Evolutionary conservation across 2,888 invertebrate species (phyloP), one percentile per base, ranked within the genome.

Genomic region (Parapristionchus giblindavisi): DNA sequence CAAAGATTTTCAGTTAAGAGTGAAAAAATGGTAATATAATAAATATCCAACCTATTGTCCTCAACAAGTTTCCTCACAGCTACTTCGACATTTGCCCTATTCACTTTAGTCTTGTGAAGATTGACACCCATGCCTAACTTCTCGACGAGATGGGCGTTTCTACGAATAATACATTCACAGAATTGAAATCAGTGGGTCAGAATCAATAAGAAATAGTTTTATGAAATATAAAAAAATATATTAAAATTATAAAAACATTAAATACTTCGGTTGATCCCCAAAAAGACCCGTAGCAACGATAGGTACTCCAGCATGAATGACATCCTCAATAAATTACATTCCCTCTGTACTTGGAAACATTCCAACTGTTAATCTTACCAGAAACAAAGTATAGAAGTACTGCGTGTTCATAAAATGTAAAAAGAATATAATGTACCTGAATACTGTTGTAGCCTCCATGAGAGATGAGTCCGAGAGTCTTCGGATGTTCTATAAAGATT

Each of bases 71-170:
- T 71, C n/a, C 70, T 54, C 3, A 71, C 8, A 2, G 54, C 56
- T 2, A 21, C 27, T 17, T n/a, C n/a, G 27, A 71, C n/a, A n/a
- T 36, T 40, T 27, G 54, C 56, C 40, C 40, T 54, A 56, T 56
- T 29, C 6, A 71, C 21, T 24, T 54, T 29, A 0, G 36, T 21
- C 40, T 71, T 71, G 27, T 40, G 36, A 27, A 71, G 21, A 21
- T 71, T 71, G 17, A 71, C 56, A 1, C 74, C 76, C 54, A 78
- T 72, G 24, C 63, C 61, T 8, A 63, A 24, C 1, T 29, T 29
- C 17, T 61, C 60, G 4, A 56, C 56, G 27, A 71, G 70, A 40
- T 71, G 70, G 0, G 56, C 70, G 56, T 71, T 71, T 56, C 40
- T 68, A 52, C 17, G 32, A 48, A 3, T 6, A 34, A 21, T n/a